A percentile compares a stretch with the other conserved stretches of the same genome.
Evolutionary conservation across 2,888 invertebrate genomes (phyloP).

Genomic region (Neoitamus cyanurus): DNA sequence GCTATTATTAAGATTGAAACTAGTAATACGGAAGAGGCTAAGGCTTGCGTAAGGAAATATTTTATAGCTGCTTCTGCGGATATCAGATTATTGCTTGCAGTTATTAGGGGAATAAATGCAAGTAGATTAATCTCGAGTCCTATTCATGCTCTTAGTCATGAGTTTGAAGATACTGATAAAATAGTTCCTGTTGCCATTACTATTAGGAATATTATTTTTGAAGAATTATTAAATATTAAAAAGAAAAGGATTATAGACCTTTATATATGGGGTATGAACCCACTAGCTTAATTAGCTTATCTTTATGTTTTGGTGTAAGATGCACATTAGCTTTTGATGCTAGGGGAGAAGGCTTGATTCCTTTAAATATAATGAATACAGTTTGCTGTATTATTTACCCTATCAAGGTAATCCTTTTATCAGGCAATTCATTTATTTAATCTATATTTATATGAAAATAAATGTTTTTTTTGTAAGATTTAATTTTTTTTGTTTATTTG

Average conservation of each 20-base stretch:
- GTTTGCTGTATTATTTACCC: conserved; percentile 68
- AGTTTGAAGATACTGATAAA: conserved; percentile 68
- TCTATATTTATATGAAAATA: conserved; percentile 50
- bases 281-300: conserved; percentile 70
- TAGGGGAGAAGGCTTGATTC: conserved; percentile 73
- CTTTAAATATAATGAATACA: conserved; percentile 68
- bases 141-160: conserved; percentile 70
- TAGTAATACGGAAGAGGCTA: conserved; percentile 71
- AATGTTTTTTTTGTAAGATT: neutral
- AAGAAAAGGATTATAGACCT: conserved; percentile 67
- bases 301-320: conserved; percentile 72
- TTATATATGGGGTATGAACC: conserved; percentile 68
- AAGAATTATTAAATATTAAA: conserved; percentile 68
- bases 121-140: conserved; percentile 74
- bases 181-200: conserved; percentile 67
- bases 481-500: neutral
- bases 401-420: conserved; percentile 74
- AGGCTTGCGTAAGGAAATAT: conserved; percentile 72
- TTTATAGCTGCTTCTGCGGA: conserved; percentile 71
- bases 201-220: conserved; percentile 69
- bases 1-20: conserved; percentile 62
- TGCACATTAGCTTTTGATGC: conserved; percentile 73
- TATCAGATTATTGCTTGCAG: conserved; percentile 67
- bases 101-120: conserved; percentile 72
- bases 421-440: conserved; percentile 67